Evolutionary conservation across 2,888 invertebrate species (phyloP).

Genomic region (Caenorhabditis doughertyi): DNA sequence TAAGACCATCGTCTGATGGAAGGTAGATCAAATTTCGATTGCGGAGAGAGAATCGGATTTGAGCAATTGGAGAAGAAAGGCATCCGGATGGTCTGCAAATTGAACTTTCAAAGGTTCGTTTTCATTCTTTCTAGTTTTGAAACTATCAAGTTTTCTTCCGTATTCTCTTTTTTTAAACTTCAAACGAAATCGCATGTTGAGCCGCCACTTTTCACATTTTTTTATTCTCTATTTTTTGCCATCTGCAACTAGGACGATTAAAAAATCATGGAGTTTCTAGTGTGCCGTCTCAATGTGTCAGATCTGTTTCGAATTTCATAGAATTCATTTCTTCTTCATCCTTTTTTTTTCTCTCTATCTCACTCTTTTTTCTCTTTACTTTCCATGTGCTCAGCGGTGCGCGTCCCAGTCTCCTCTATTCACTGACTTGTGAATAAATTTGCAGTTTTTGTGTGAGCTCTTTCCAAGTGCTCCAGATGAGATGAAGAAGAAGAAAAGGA

Average conservation of each 20-base stretch:
- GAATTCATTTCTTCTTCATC: constrained; percentile 38
- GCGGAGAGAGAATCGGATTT: constrained; percentile 63
- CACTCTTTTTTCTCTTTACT: background rate
- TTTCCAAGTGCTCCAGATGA: constrained; percentile 30
- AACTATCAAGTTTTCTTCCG: background rate
- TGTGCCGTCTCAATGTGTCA: constrained; percentile 24
- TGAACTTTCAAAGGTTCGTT: constrained; percentile 12
- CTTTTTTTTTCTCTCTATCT: constrained; percentile 7
- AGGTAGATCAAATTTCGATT: constrained; percentile 66
- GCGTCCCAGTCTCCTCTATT: constrained; percentile 51
- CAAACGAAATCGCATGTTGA: constrained; percentile 30
- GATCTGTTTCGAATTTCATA: constrained; percentile 62
- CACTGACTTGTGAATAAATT: constrained; percentile 61
- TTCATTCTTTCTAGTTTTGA: background rate
- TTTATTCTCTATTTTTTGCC: constrained; percentile 18
- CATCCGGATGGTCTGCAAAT: constrained; percentile 59
- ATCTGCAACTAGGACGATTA: constrained; percentile 36
- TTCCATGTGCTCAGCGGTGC: constrained; percentile 52
- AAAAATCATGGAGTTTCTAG: constrained; percentile 55
- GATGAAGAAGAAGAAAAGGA: constrained; percentile 6
- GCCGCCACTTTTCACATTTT: constrained; percentile 26
- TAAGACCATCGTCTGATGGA: constrained; percentile 45
- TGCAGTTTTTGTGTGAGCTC: constrained; percentile 53
- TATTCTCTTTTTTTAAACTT: background rate
- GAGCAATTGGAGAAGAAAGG: constrained; percentile 53